These are phyloP conservation scores for Caenorhabditis panamensis DNA, from an alignment of 2,888 invertebrate species.

Conservation along the genomic window DNA sequence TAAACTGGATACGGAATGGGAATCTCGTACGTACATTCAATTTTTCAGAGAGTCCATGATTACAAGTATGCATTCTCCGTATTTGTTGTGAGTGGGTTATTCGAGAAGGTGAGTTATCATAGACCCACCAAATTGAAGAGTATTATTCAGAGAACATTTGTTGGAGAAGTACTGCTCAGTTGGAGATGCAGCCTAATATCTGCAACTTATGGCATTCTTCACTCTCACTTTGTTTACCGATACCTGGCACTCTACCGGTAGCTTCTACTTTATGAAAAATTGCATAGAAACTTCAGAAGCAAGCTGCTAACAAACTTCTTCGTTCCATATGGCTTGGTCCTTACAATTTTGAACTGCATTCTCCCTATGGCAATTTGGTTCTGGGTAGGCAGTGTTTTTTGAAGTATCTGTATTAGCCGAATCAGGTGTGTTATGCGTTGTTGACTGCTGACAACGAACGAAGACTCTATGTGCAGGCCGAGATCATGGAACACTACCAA, in stretches of 20 bases:
- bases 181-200: background rate
- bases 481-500: background rate
- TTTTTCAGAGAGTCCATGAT: background rate
- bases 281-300: too few species aligned
- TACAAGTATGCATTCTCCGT: slow-evolving; percentile 4
- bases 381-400: background rate
- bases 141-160: background rate
- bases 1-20: too few species aligned
- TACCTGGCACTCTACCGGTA: background rate
- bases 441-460: background rate
- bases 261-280: too few species aligned
- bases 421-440: background rate
- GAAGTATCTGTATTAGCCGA: too few species aligned
- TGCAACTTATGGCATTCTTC: background rate
- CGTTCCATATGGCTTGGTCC: background rate
- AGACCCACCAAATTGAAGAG: background rate
- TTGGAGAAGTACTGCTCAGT: background rate
- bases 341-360: background rate
- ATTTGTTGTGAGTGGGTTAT: background rate
- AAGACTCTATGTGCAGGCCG: background rate
- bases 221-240: slow-evolving; percentile 3
- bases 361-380: background rate
- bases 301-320: background rate
- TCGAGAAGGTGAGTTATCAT: background rate
- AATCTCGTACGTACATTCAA: too few species aligned